Base-by-base conservation (phyloP, 2,113 vertebrate genomes). In the Pteropus alecto region DNA sequence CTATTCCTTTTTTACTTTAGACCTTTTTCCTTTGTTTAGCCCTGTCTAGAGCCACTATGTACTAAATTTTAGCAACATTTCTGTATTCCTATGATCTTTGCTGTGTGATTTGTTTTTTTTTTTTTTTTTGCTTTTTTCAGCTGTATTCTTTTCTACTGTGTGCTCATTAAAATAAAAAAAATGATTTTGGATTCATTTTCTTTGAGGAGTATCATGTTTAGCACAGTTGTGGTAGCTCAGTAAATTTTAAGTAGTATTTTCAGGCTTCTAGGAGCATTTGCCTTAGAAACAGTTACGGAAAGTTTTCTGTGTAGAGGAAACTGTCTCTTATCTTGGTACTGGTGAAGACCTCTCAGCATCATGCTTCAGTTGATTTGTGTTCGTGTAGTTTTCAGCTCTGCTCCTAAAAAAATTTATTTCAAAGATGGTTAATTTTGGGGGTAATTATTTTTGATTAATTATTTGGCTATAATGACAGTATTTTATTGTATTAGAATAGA, bases 281-380 rank as follows among this genome's bases (percentile, higher is more conserved):
- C 33, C 13, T 82, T 96, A 93, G 77, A 79, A 93, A 90, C 46
- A 58, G 18, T 93, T 56, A 41, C 13, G 73, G 67, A 71, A 56
- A 82, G n/a, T 33, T 81, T 90, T 87, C 74, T 90, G 22, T 79
- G 78, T 65, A 68, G 43, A 73, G 26, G 30, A 93, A 41, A 18
- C 13, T 24, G 22, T 65, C 7, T 48, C 43, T 81, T 87, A 58
- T 79, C 41, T 85, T 81, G 28, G 87, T 93, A 28, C 58, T 93
- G 46, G 41, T 65, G 28, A 7, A 92, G 51, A 19, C 54, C 76
- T 84, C 46, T 94, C 9, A 30, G 65, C 33, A 93, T 84, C 41
- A 58, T 78, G 54, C 89, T 77, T 89, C 51, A 95, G 71, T 91
- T 95, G 24, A 30, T 96, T 94, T 84, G 68, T 91, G 84, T 98